These are phyloP conservation scores for Drosophila meridiana DNA, from an alignment of 2,888 invertebrate species.

Conservation along the genomic window DNA sequence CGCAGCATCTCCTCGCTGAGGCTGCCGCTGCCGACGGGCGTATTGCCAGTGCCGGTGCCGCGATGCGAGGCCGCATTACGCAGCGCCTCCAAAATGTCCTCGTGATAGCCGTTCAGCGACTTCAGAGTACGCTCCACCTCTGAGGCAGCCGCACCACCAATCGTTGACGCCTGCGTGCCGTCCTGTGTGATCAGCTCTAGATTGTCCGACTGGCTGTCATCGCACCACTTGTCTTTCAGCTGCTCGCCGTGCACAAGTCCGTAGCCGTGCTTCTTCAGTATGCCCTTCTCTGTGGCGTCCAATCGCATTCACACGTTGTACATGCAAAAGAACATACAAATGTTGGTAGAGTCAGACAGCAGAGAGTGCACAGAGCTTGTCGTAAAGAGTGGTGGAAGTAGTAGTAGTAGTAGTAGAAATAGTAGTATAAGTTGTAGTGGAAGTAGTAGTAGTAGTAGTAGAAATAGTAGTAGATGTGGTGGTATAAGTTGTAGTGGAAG, in stretches of 20 bases:
- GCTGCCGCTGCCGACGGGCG: constrained; percentile 88
- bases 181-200: constrained; percentile 89
- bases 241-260: constrained; percentile 91
- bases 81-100: constrained; percentile 95
- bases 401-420: neutral
- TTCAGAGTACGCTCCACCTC: constrained; percentile 95
- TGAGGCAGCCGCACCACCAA: constrained; percentile 88
- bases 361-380: constrained; percentile 53
- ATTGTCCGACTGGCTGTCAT: constrained; percentile 90
- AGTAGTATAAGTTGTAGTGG: neutral
- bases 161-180: constrained; percentile 88
- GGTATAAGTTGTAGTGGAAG: neutral
- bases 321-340: constrained; percentile 78
- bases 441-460: neutral
- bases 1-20: constrained; percentile 90
- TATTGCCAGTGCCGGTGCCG: constrained; percentile 87
- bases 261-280: constrained; percentile 93
- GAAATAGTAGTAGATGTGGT: neutral
- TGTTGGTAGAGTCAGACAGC: constrained; percentile 69
- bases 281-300: constrained; percentile 91
- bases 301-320: constrained; percentile 40
- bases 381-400: constrained; percentile 22
- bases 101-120: constrained; percentile 96
- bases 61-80: constrained; percentile 92
- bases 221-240: constrained; percentile 91